phyloP scores from a whole-genome alignment of 2,113 vertebrate species.

The Prionailurus bengalensis region DNA sequence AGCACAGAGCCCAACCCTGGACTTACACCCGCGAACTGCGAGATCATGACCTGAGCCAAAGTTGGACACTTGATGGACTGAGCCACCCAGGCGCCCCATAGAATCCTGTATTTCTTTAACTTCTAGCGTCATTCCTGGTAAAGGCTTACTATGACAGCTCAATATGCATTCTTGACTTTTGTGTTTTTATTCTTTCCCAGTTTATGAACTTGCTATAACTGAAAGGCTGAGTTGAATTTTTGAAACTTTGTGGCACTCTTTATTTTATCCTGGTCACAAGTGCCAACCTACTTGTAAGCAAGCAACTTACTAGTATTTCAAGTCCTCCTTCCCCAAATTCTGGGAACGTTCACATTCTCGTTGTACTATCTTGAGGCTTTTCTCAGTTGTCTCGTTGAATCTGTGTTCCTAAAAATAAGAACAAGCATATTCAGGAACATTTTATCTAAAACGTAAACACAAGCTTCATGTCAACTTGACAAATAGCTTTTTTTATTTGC shows the following conservation, averaged over 20 bases:
- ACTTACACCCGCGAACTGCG: too few relatives aligned
- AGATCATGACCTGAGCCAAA: too few relatives aligned
- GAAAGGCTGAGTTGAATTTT: background rate
- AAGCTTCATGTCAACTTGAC: background rate
- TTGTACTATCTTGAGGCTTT: conserved; percentile 42
- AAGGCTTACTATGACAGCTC: background rate
- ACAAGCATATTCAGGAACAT: background rate
- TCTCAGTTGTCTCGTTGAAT: conserved; percentile 63
- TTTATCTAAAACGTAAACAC: conserved; percentile 6
- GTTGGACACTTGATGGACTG: too few relatives aligned
- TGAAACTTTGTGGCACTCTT: background rate
- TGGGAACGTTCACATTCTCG: conserved; percentile 57
- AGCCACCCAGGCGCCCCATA: background rate
- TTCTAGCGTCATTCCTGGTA: background rate
- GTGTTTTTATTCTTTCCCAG: background rate
- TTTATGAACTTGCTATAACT: background rate
- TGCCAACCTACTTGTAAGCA: background rate
- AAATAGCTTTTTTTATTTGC: background rate
- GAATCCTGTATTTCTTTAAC: background rate
- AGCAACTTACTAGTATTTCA: conserved; percentile 72
- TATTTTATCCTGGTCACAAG: background rate
- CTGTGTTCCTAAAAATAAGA: conserved; percentile 68
- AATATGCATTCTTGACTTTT: background rate
- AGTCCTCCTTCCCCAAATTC: conserved; percentile 44
- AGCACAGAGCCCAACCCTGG: too few relatives aligned